Evolutionary conservation across 2,113 vertebrate species (phyloP).

Genomic region (Nestor notabilis): DNA sequence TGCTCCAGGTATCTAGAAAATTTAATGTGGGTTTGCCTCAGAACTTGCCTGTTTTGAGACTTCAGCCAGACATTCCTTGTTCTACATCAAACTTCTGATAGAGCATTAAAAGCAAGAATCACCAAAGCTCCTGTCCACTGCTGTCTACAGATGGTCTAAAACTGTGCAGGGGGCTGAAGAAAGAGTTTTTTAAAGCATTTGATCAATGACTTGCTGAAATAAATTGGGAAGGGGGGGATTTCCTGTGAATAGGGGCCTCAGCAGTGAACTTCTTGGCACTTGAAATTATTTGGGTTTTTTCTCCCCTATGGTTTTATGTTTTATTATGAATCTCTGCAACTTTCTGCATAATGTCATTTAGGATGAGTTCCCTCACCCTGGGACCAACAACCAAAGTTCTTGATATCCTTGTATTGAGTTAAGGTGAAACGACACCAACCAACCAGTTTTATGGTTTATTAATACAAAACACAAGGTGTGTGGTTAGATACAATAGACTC

Average conservation of each 20-base stretch:
- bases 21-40: background rate
- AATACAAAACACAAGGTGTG: background rate
- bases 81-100: background rate
- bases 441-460: background rate
- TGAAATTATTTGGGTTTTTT: background rate
- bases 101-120: background rate
- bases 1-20: background rate
- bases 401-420: background rate
- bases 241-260: background rate
- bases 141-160: background rate
- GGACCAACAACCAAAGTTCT: background rate
- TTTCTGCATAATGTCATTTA: background rate
- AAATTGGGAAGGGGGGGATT: background rate
- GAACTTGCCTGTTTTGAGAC: background rate
- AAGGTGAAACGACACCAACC: background rate
- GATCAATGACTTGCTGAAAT: background rate
- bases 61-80: background rate
- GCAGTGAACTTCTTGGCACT: background rate
- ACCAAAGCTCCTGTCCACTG: background rate
- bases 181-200: background rate
- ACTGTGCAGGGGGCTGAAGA: background rate
- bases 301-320: rapidly evolving
- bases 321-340: background rate
- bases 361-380: background rate
- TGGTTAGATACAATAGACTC: background rate